Conservation (phyloP, 2,113 vertebrate species). For the Cyanoramphus novaezelandiae region DNA sequence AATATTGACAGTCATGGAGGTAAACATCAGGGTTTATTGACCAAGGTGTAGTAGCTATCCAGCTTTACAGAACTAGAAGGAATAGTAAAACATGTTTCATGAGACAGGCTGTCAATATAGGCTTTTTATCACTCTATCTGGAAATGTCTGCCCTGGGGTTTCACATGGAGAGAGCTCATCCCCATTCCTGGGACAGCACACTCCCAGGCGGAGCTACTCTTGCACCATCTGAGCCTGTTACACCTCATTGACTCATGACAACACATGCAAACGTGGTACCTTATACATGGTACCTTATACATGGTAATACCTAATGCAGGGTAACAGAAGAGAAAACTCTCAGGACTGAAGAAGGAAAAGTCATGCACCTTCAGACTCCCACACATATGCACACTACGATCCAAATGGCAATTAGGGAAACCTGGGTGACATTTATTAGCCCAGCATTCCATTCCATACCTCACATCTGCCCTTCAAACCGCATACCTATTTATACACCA, state of each 20-base stretch:
- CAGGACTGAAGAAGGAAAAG: fast-evolving
- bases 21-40: conserved; percentile 9
- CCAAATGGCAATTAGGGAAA: background rate
- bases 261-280: background rate
- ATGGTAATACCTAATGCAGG: background rate
- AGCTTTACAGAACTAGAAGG: background rate
- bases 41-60: background rate
- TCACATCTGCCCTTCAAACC: background rate
- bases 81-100: background rate
- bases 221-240: background rate
- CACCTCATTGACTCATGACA: background rate
- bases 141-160: background rate
- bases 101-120: background rate
- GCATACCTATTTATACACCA: background rate
- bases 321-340: background rate
- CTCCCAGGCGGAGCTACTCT: too few relatives aligned
- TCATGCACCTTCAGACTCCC: fast-evolving
- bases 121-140: background rate
- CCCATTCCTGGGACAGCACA: fast-evolving
- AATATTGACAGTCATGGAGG: background rate
- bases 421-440: background rate
- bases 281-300: background rate
- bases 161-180: fast-evolving
- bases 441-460: fast-evolving
- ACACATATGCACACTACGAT: fast-evolving